Base-by-base conservation (phyloP, 2,888 invertebrate genomes). In the Brenthis ino region DNA sequence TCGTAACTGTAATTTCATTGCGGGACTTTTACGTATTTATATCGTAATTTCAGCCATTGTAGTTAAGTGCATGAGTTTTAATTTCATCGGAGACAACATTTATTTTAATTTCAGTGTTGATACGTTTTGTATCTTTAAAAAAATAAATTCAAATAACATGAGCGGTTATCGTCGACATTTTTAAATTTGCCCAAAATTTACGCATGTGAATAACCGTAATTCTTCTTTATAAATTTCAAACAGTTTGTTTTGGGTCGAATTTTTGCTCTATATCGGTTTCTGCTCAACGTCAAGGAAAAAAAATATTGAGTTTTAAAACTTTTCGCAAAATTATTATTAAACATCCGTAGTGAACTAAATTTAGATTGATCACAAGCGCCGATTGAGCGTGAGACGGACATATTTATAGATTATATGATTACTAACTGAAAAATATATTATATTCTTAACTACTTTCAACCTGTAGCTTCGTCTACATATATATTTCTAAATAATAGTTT, bases 171-270 rank as follows among this genome's bases (percentile, higher is more conserved):
- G 2, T 16, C 12, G 12, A 12, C 37, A 58, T 20, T 20, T 47
- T 16, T 16, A 47, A 16, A 58, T 43, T 43, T 43, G 57, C 68
- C 69, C 68, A 67, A 65, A 69, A 73, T 74, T 28, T 74, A 72
- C 80, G 85, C 83, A 84, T 79, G 78, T 84, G 82, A 85, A 11
- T 11, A 43, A 43, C 37, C 37, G 71, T 82, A 80, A 83, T 79
- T 74, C 78, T 75, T 74, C 64, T 57, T 74, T 20, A 75, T 74
- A 77, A 82, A 74, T 79, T 81, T 75, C 64, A 72, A 77, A 77
- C 77, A 78, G 78, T 81, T 74, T 70, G 74, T 51, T 64, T 66
- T 63, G 54, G 47, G 47, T 63, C 20, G 20, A 47, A 48, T 48
- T 16, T 64, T 57, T 58, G 43, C 54, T 61, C 61, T 68, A 60